Evolutionary conservation across 2,113 vertebrate species (phyloP).

Genomic region (Semnornis frantzii): DNA sequence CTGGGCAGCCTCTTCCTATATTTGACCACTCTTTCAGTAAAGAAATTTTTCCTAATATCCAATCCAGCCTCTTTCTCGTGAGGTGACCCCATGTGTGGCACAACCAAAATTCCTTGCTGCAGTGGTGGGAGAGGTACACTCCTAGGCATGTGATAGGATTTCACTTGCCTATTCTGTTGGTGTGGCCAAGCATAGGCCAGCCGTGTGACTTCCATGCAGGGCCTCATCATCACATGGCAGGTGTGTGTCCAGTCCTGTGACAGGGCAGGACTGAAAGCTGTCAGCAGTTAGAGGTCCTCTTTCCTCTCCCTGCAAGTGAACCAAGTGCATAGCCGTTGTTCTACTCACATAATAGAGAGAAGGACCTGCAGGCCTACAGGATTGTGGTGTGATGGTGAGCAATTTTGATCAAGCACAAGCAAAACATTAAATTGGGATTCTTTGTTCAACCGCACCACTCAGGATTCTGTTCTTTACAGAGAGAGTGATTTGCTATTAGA

Average conservation of each 20-base stretch:
- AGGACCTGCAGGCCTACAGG: background rate
- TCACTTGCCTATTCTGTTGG: background rate
- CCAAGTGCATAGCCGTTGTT: background rate
- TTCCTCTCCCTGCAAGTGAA: background rate
- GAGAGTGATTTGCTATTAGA: too few species aligned
- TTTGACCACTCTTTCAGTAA: too few species aligned
- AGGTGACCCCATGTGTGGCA: background rate
- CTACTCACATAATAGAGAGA: background rate
- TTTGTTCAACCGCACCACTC: background rate
- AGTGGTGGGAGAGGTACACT: rapidly evolving
- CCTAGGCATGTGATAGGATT: background rate
- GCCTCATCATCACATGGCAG: background rate
- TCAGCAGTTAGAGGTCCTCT: background rate
- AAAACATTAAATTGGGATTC: background rate
- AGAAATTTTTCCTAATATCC: too few species aligned
- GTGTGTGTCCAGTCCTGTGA: background rate
- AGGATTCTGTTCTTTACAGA: background rate
- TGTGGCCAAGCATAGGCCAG: background rate
- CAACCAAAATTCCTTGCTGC: background rate
- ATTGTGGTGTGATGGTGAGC: background rate
- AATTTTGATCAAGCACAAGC: background rate
- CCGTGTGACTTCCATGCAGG: background rate
- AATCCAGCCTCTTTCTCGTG: background rate
- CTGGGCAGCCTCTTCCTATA: too few species aligned
- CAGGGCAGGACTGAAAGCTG: background rate